Evolutionary conservation across 2,797 vertebrate genomes (phyloP), one percentile per base, ranked within the genome.

Genomic region (Girardinus metallicus): DNA sequence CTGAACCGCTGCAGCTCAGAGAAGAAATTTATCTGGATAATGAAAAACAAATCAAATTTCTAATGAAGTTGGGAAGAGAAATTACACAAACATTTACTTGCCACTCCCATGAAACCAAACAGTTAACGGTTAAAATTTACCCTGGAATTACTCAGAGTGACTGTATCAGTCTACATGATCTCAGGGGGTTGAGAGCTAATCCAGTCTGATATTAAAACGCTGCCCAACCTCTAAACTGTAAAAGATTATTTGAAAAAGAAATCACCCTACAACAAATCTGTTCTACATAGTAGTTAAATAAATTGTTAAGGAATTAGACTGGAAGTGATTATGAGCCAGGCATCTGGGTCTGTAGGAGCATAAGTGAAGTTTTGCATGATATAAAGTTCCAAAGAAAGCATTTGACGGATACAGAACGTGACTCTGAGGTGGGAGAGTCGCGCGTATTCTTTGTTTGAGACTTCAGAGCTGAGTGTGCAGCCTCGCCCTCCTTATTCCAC

Each of bases 401-500:
- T 5, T 44, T 71, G 4, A 13, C 26, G 7, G 76, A 82, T 83
- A 82, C 91, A 74, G 86, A 18, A 26, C 49, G 16, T 15, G 34
- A 83, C 51, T 3, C 29, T 23, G 1, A 4, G 60, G 71, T 73
- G 36, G 79, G 73, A 82, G 60, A 43, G 29, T 11, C 10, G 75
- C 44, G 77, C 10, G 49, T 51, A 9, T 21, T 64, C 9, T 46
- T 15, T 46, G 11, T 44, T n/a, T 71, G 68, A 46, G 29, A 71
- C 68, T 46, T 71, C 68, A 29, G 68, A 71, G 68, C 43, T 1
- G 4, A 34, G 0, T 11, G 1, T 11, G 51, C 49, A 73, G 78
- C 80, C 47, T 13, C 85, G 4, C 88, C 87, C 85, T 75, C 80
- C 64, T 55, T 53, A 18, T 46, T 71, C 72, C 51, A 34, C 82